These are phyloP conservation scores for Leptinotarsa peninsularis DNA, from an alignment of 2,888 invertebrate species.

Conservation along the genomic window DNA sequence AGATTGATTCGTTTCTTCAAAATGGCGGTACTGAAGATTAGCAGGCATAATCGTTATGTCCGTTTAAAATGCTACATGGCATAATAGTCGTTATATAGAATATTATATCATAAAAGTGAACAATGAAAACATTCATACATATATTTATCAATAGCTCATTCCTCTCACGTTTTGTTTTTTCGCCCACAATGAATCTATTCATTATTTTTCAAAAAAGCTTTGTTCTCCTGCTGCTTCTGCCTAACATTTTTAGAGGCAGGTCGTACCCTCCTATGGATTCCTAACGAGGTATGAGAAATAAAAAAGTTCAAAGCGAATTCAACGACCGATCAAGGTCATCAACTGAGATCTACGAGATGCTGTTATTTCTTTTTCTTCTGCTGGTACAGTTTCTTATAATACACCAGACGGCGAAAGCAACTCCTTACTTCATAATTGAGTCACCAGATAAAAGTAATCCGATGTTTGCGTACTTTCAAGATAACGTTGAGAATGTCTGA, in stretches of 20 bases:
- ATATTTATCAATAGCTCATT: too few species aligned
- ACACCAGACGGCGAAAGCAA: constrained; percentile 4
- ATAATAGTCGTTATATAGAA: too few species aligned
- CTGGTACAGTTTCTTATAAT: constrained; percentile 9
- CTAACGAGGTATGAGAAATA: constrained; percentile 13
- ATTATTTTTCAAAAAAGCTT: neutral
- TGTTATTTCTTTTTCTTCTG: constrained; percentile 17
- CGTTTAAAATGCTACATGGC: too few species aligned
- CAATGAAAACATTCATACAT: too few species aligned
- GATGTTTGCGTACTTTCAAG: neutral
- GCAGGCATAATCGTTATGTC: too few species aligned
- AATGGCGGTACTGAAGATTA: too few species aligned
- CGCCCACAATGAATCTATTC: neutral
- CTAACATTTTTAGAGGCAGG: constrained; percentile 14
- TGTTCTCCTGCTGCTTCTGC: constrained; percentile 7
- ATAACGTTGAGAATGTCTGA: neutral
- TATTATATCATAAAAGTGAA: too few species aligned
- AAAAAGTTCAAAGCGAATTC: constrained; percentile 8
- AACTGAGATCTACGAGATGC: constrained; percentile 17
- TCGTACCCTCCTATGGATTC: constrained; percentile 17
- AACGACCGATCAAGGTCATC: constrained; percentile 21
- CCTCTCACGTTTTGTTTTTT: neutral
- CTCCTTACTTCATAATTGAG: constrained; percentile 9
- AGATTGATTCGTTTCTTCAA: too few species aligned
- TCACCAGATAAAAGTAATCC: neutral